A percentile compares a stretch with the other conserved stretches of the same genome.
Evolutionary conservation across 2,113 vertebrate species (phyloP).

Genomic region (Aplodontia rufa): DNA sequence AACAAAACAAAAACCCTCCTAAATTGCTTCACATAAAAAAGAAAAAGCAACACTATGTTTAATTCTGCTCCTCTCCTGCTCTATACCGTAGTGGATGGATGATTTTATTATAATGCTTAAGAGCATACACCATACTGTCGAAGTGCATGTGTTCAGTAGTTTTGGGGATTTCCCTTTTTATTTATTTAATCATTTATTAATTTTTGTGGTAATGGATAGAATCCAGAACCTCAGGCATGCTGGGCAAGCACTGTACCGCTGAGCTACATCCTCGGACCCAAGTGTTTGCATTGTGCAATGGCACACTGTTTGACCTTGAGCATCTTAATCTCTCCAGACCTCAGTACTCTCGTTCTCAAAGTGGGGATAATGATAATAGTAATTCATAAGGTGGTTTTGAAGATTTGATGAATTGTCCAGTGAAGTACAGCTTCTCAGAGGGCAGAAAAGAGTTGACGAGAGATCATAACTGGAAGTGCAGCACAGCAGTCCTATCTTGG

Average conservation of each 20-base stretch:
- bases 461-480: slow-evolving; percentile 65
- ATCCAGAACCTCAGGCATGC: too few species aligned
- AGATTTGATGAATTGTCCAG: slow-evolving; percentile 23
- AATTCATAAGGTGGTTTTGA: neutral
- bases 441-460: slow-evolving; percentile 60
- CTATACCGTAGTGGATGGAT: neutral
- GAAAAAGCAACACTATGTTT: neutral
- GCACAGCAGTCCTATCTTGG: slow-evolving; percentile 51
- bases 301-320: neutral
- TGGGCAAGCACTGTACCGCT: too few species aligned
- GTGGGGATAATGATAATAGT: neutral
- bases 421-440: neutral
- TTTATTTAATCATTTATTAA: too few species aligned
- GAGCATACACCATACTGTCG: neutral
- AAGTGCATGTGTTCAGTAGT: neutral
- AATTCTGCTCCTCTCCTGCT: neutral
- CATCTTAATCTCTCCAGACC: neutral
- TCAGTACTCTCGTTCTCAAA: neutral
- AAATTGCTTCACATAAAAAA: neutral
- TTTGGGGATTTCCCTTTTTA: too few species aligned
- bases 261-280: too few species aligned
- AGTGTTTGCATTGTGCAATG: neutral
- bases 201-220: too few species aligned
- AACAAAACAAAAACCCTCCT: neutral
- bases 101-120: neutral